These are phyloP conservation scores for Trinectes maculatus DNA, from an alignment of 2,113 vertebrate species.

Conservation along the genomic window DNA sequence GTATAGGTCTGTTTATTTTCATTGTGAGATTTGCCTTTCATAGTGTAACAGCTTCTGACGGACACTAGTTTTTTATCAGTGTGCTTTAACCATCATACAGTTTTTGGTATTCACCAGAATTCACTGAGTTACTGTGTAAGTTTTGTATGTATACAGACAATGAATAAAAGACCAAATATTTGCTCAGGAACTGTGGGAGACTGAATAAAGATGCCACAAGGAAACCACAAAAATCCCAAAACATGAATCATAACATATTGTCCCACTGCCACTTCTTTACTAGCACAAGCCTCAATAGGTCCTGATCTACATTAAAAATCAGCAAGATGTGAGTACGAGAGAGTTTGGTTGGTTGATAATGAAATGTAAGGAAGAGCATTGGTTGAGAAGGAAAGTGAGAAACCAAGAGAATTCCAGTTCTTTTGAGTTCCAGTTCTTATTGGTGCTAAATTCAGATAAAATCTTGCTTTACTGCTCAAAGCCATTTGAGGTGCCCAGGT, in stretches of 20 bases:
- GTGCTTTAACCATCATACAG: constrained; percentile 36
- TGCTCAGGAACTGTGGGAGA: constrained; percentile 76
- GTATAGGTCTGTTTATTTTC: constrained; percentile 65
- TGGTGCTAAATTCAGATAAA: constrained; percentile 8
- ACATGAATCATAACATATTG: constrained; percentile 54
- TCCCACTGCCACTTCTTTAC: constrained; percentile 45
- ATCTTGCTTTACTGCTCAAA: constrained; percentile 21
- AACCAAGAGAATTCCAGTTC: not conserved
- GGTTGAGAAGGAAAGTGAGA: constrained; percentile 12
- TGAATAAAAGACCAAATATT: constrained; percentile 70
- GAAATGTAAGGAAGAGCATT: constrained; percentile 30
- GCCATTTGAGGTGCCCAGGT: not conserved
- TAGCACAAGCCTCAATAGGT: constrained; percentile 26
- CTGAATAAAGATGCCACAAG: constrained; percentile 66
- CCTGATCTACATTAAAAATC: constrained; percentile 43
- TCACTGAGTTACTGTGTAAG: constrained; percentile 68
- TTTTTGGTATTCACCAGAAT: constrained; percentile 58
- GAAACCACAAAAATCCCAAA: constrained; percentile 62
- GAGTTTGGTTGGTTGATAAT: constrained; percentile 13
- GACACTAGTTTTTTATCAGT: constrained; percentile 54
- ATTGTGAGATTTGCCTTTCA: constrained; percentile 54
- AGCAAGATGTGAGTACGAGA: constrained; percentile 35
- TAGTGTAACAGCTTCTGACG: constrained; percentile 50
- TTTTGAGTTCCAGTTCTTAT: not conserved
- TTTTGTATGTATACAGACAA: constrained; percentile 73